Evolutionary conservation across 2,113 vertebrate genomes (phyloP), one percentile per base, ranked within the genome.

Genomic region (Prionailurus viverrinus): DNA sequence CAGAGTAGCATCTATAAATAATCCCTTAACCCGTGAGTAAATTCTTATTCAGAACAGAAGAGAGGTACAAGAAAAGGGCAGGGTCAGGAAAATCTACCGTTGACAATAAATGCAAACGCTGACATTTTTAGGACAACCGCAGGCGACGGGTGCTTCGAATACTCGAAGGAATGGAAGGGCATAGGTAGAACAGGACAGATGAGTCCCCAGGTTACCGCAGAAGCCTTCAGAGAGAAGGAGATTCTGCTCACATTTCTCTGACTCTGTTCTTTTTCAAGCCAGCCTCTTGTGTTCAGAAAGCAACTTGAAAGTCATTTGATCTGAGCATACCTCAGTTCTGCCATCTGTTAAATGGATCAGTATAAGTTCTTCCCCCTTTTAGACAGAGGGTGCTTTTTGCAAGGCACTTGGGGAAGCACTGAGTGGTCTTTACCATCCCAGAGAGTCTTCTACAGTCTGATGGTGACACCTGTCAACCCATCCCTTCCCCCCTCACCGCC

Each of bases 1-100:
- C 48, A 48, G 45, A 53, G 48, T 79, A n/a, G 48, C 33, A 53
- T 10, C 92, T 97, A 92, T 92, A 94, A 97, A 97, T 97, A 97
- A 58, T 33, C 16, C 36, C 14, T 68, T 48, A 23, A 61, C 81
- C 81, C 80, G 13, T 92, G 53, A 76, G 63, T 73, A 82, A 76
- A 78, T 73, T 88, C 12, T 88, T 82, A 36, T 51, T 61, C 69
- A 80, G 48, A 97, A 93, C n/a, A 73, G 23, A 97, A 94, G 45
- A 81, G 8, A 69, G 48, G 65, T 51, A 53, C 8, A 84, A 58
- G 39, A 88, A 84, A 58, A 58, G 19, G n/a, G 53, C 45, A 94
- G 82, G 33, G 36, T 58, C 39, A 31, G 63, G 48, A 74, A 92
- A 91, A 33, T 39, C n/a, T 88, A 79, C 93, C 7, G 3, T 23